Evolutionary conservation across 2,797 vertebrate genomes (phyloP).

Genomic region (Ataeniobius toweri): DNA sequence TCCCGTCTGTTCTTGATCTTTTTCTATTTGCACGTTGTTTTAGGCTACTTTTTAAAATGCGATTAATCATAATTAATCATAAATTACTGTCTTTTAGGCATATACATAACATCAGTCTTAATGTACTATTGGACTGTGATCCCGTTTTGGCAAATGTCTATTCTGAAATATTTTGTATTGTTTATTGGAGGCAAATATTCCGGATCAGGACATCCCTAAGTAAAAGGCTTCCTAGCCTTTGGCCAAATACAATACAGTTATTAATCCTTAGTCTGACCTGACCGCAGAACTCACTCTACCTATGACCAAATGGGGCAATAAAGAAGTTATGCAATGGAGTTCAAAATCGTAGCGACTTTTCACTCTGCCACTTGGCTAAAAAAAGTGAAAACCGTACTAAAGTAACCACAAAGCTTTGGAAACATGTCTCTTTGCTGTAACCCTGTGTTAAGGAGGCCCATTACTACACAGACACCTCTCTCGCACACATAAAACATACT

Average conservation of each 20-base stretch:
- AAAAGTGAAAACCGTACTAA: slow-evolving; percentile 67
- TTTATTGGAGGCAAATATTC: not conserved
- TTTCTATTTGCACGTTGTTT: not conserved
- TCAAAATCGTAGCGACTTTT: slow-evolving; percentile 53
- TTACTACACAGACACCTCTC: slow-evolving; percentile 53
- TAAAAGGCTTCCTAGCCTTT: slow-evolving; percentile 42
- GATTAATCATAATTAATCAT: not conserved
- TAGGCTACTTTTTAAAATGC: not conserved
- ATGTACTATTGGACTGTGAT: not conserved
- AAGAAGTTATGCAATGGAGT: slow-evolving; percentile 27
- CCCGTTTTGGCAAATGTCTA: not conserved
- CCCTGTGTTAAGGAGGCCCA: slow-evolving; percentile 76
- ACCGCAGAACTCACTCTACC: slow-evolving; percentile 39
- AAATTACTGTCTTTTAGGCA: not conserved
- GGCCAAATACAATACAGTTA: slow-evolving; percentile 45
- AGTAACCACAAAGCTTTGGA: slow-evolving; percentile 78
- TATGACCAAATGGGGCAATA: slow-evolving; percentile 25
- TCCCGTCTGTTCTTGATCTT: not conserved
- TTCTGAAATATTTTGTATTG: not conserved
- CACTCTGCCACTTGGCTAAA: slow-evolving; percentile 67
- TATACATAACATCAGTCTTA: not conserved
- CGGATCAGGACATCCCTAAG: not conserved
- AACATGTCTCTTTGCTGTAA: slow-evolving; percentile 80
- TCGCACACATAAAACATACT: slow-evolving; percentile 58
- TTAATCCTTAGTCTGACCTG: slow-evolving; percentile 32